Evolutionary conservation across 2,113 vertebrate species (phyloP).

Genomic region (Chaetodon auriga): DNA sequence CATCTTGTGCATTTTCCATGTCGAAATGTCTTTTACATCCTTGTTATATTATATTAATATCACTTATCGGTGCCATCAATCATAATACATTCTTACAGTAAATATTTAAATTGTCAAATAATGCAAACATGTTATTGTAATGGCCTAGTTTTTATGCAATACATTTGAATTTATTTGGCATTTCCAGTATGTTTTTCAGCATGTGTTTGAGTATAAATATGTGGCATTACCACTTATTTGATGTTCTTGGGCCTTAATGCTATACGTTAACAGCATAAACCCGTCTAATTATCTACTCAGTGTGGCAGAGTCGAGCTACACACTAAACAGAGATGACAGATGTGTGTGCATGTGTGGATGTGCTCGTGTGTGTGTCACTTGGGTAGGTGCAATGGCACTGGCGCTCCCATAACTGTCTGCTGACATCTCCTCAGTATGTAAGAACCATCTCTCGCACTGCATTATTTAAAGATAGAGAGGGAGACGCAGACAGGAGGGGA

Average conservation of each 20-base stretch:
- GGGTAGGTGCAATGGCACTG: slow-evolving; percentile 54
- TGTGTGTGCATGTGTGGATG: slow-evolving; percentile 44
- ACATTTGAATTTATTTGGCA: slow-evolving; percentile 35
- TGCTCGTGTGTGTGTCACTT: slow-evolving; percentile 54
- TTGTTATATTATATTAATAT: not conserved
- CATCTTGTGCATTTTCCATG: not conserved
- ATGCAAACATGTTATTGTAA: slow-evolving; percentile 14
- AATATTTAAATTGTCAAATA: slow-evolving; percentile 17
- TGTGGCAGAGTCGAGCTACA: slow-evolving; percentile 41
- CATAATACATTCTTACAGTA: slow-evolving; percentile 2
- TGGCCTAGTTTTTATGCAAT: slow-evolving; percentile 14
- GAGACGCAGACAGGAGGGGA: slow-evolving; percentile 32
- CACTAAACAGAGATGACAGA: slow-evolving; percentile 69
- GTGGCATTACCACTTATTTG: slow-evolving; percentile 24
- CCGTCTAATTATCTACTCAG: slow-evolving; percentile 66
- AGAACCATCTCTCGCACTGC: slow-evolving; percentile 69
- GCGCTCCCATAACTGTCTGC: slow-evolving; percentile 62
- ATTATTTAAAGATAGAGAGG: slow-evolving; percentile 76
- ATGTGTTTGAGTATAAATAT: slow-evolving; percentile 28
- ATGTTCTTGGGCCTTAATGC: slow-evolving; percentile 41
- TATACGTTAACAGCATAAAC: slow-evolving; percentile 30
- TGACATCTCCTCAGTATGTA: slow-evolving; percentile 76
- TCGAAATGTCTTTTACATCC: not conserved
- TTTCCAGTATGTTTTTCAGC: slow-evolving; percentile 19
- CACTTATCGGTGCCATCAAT: not conserved